Evolutionary conservation across 35 echinoderm and acorn worm species (phyloP).

Genomic region (Ptychodera flava): DNA sequence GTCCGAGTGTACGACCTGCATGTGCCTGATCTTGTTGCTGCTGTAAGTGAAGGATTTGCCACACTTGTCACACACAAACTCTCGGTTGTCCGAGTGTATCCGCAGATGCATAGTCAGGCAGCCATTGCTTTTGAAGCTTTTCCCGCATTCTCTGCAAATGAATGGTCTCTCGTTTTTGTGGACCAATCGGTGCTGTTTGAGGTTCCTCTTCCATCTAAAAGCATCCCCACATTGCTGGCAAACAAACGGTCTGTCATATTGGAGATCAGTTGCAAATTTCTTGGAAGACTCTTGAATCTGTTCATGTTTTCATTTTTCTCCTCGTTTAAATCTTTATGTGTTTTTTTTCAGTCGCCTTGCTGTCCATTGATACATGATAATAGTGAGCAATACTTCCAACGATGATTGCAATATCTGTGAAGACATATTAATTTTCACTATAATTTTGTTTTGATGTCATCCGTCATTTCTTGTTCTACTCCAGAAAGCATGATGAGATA

Average conservation of each 20-base stretch:
- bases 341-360: too few species aligned
- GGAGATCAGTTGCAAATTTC: background rate
- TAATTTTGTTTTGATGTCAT: too few species aligned
- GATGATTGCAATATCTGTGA: too few species aligned
- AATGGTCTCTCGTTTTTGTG: background rate
- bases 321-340: too few species aligned
- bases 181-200: background rate
- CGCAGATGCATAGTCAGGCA: background rate
- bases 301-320: too few species aligned
- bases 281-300: background rate
- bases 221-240: background rate
- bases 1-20: slow-evolving; percentile 5
- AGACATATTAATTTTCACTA: too few species aligned
- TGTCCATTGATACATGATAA: too few species aligned
- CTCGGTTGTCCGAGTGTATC: background rate
- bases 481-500: too few species aligned
- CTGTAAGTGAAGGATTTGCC: slow-evolving; percentile 7
- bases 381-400: too few species aligned
- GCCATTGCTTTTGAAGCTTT: background rate
- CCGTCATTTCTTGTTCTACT: too few species aligned
- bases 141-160: background rate
- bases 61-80: slow-evolving; percentile 23
- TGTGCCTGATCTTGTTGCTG: slow-evolving; percentile 6
- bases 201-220: background rate
- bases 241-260: background rate